phyloP scores from a whole-genome alignment of 30 jellyfish, hydroid and myxozoan species.

The Mastigias papua region DNA sequence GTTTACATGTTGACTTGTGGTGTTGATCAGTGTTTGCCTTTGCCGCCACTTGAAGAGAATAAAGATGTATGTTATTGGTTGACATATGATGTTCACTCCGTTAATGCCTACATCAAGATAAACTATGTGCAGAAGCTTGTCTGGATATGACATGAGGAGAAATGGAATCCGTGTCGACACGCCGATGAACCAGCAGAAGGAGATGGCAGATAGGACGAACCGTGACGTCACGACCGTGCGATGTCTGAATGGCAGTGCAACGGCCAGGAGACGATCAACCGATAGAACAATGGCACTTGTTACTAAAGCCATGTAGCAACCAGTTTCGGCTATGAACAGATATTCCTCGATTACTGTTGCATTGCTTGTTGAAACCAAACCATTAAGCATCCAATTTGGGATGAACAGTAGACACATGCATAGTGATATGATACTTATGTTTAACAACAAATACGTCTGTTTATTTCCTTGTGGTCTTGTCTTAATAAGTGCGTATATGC shows the following conservation, averaged over 20 bases:
- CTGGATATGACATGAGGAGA: constrained; percentile 14
- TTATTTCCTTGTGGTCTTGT: constrained; percentile 39
- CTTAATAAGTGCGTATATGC: constrained; percentile 36
- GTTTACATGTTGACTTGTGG: not conserved
- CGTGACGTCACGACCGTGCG: constrained; percentile 35
- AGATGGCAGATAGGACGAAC: constrained; percentile 14
- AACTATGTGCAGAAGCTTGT: constrained; percentile 21
- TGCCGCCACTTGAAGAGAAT: constrained; percentile 43
- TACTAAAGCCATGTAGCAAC: constrained; percentile 42
- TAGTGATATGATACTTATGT: constrained; percentile 53
- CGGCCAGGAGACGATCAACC: constrained; percentile 57
- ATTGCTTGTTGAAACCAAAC: not conserved
- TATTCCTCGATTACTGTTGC: constrained; percentile 17
- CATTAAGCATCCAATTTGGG: constrained; percentile 59
- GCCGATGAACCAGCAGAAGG: constrained; percentile 51
- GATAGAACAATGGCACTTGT: constrained; percentile 48
- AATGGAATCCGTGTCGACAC: constrained; percentile 61
- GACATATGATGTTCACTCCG: constrained; percentile 39
- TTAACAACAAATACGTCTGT: constrained; percentile 55
- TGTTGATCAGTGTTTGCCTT: constrained; percentile 1
- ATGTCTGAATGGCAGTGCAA: constrained; percentile 66
- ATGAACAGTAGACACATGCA: constrained; percentile 40
- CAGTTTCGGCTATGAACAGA: constrained; percentile 29
- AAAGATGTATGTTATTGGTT: constrained; percentile 59
- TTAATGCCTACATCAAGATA: constrained; percentile 55